Percentiles rank a stretch among this genome's conserved stretches.
These are phyloP conservation scores for human DNA, from an alignment of 2,113 vertebrate genomes.

Conservation along the genomic window DNA sequence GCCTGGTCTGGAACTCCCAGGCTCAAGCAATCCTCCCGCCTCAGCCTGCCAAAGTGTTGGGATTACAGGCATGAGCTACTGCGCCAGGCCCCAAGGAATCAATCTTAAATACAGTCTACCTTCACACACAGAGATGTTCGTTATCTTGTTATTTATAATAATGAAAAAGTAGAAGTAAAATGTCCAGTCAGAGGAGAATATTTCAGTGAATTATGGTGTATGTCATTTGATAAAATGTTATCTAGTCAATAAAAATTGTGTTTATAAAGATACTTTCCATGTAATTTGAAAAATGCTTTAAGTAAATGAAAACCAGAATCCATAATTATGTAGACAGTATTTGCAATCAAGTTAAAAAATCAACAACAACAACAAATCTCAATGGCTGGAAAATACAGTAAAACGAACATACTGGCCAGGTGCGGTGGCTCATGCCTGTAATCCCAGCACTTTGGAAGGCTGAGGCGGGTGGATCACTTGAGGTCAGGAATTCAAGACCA, in stretches of 20 bases:
- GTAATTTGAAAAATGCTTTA: background rate
- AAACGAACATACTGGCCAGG: background rate
- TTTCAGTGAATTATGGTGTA: background rate
- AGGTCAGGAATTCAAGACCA: too few relatives aligned
- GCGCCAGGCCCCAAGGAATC: background rate
- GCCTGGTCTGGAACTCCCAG: too few relatives aligned
- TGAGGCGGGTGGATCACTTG: too few relatives aligned
- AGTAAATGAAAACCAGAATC: conserved; percentile 19
- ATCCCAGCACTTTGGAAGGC: too few relatives aligned
- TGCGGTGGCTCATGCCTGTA: too few relatives aligned
- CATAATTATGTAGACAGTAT: background rate
- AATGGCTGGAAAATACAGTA: background rate
- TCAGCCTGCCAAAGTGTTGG: too few relatives aligned
- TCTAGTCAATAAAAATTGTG: background rate
- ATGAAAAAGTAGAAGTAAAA: background rate
- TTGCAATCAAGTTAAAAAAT: background rate
- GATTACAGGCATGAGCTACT: too few relatives aligned
- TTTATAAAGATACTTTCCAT: background rate
- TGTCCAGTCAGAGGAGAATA: background rate
- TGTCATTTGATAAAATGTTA: background rate
- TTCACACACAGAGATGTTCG: background rate
- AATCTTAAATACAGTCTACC: background rate
- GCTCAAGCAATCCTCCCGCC: too few relatives aligned
- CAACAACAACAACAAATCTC: background rate
- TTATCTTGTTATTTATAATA: background rate